Conservation (phyloP, 2,888 invertebrate genomes). For the Orthosia gracilis region DNA sequence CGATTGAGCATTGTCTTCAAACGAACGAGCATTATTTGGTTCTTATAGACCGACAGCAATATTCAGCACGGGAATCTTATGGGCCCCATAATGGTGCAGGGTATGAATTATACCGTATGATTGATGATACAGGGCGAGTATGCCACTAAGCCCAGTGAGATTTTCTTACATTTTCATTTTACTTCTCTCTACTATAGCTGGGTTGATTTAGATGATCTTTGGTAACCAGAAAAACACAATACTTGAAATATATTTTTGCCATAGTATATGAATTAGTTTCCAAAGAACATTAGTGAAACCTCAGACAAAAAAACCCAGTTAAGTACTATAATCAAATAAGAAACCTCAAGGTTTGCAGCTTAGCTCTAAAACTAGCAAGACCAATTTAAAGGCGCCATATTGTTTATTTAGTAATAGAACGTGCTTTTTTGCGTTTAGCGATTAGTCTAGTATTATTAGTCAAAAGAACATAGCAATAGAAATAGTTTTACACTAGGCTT, state of each 20-base stretch:
- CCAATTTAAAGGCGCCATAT: conserved; percentile 13
- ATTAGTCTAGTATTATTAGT: conserved; percentile 26
- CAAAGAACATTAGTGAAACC: not conserved
- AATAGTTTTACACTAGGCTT: conserved; percentile 8
- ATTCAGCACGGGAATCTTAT: not conserved
- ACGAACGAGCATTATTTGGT: not conserved
- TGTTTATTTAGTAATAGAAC: conserved; percentile 51
- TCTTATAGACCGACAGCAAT: conserved; percentile 5
- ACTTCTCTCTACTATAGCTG: not conserved
- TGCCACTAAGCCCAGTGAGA: not conserved
- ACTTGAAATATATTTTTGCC: no score
- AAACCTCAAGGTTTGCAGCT: conserved; percentile 31
- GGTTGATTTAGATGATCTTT: not conserved
- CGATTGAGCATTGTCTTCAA: conserved; percentile 17
- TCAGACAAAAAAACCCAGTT: conserved; percentile 1
- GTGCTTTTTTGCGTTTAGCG: conserved; percentile 35
- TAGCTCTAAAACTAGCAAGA: conserved; percentile 6
- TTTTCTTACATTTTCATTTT: not conserved
- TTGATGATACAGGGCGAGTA: not conserved
- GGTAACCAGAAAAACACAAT: not conserved
- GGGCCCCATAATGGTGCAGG: not conserved
- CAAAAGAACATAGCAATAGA: conserved; percentile 13
- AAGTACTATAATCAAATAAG: conserved; percentile 1
- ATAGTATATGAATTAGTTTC: not conserved
- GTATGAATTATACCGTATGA: not conserved